These are phyloP conservation scores for Plecturocebus donacophilus DNA, from an alignment of 2,113 vertebrate species.

Conservation along the genomic window DNA sequence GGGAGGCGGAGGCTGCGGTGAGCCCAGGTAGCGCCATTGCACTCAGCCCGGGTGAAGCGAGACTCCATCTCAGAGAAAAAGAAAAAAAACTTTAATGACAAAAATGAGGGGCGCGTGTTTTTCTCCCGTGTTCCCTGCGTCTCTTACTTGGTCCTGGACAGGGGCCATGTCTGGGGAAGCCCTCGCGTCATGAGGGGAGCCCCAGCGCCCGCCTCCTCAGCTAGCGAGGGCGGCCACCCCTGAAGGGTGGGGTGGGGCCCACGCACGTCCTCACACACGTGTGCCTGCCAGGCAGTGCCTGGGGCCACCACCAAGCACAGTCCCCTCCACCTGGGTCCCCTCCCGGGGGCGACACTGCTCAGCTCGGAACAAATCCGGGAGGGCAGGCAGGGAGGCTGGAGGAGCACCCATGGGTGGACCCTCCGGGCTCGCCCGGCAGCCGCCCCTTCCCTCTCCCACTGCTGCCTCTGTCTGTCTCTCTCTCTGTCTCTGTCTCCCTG, in stretches of 20 bases:
- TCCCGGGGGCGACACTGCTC: background rate
- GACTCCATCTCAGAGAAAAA: too few relatives aligned
- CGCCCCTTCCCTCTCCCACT: background rate
- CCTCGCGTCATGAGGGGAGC: background rate
- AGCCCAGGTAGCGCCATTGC: too few relatives aligned
- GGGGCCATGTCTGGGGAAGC: accelerated
- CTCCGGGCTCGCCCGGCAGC: background rate
- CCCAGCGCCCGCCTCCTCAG: accelerated
- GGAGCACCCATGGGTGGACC: background rate
- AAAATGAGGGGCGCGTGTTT: background rate
- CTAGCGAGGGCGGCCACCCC: background rate
- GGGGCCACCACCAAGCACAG: background rate
- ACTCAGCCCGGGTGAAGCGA: too few relatives aligned
- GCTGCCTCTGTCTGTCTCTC: background rate
- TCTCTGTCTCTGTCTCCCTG: background rate
- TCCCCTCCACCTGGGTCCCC: accelerated
- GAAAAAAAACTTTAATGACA: background rate
- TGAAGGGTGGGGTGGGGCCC: background rate
- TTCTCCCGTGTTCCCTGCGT: background rate
- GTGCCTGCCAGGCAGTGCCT: background rate
- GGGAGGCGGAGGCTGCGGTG: too few relatives aligned
- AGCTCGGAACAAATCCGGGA: background rate
- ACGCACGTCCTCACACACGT: background rate
- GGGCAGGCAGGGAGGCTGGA: background rate
- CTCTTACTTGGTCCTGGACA: background rate